Percentiles rank a stretch among this genome's conserved stretches.
These are phyloP conservation scores for Circaetus cinerascens DNA, from an alignment of 2,113 vertebrate genomes.

Conservation along the genomic window DNA sequence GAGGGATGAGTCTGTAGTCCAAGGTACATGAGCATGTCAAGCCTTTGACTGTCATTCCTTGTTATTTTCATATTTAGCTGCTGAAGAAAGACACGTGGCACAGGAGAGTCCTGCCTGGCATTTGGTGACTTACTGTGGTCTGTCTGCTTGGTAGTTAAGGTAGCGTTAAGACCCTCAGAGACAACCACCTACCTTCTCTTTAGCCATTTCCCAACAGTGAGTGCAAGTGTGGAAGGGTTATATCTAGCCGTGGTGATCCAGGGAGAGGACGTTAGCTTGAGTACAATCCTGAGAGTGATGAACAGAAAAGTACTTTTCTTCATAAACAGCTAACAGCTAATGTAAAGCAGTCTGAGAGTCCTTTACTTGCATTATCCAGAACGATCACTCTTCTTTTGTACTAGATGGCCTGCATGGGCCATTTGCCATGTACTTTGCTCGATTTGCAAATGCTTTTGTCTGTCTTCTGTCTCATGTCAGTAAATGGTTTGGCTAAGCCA, in stretches of 20 bases:
- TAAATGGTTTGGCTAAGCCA: background rate
- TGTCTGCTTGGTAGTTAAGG: background rate
- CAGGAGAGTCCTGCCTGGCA: background rate
- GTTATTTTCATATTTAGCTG: background rate
- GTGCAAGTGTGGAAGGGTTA: fast-evolving
- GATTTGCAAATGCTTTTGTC: background rate
- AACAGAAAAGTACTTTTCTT: background rate
- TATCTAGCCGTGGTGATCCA: background rate
- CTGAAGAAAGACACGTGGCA: background rate
- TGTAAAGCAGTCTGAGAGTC: background rate
- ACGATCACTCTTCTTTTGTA: background rate
- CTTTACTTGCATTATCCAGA: background rate
- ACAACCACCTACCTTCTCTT: background rate
- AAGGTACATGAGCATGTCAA: background rate
- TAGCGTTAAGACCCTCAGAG: background rate
- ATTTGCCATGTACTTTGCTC: background rate
- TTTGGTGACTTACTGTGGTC: background rate
- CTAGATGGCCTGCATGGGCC: background rate
- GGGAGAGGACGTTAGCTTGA: background rate
- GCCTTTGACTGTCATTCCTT: background rate
- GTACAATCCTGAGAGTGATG: background rate
- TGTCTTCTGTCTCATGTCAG: background rate
- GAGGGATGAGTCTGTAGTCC: background rate
- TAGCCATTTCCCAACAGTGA: background rate
- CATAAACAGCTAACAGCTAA: background rate